Evolutionary conservation across 1,140 invertebrate genomes (phyloP).

Genomic region (Drosophila pachea): DNA sequence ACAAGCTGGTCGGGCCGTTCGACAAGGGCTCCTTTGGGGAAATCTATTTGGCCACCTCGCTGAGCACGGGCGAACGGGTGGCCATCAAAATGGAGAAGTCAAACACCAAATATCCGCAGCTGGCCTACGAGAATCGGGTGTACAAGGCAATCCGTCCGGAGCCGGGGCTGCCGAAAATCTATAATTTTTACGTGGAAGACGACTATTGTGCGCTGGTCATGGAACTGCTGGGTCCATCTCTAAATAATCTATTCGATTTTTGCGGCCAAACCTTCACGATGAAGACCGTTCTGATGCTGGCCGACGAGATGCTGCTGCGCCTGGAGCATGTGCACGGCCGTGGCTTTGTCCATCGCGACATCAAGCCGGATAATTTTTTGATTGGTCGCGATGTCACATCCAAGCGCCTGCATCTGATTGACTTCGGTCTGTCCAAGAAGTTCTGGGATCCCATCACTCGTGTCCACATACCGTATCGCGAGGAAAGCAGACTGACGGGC

Average conservation of each 20-base stretch:
- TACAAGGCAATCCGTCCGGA: slow-evolving; percentile 95
- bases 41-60: slow-evolving; percentile 96
- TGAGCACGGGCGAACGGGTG: slow-evolving; percentile 96
- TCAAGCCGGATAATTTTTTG: slow-evolving; percentile 98
- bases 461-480: slow-evolving; percentile 93
- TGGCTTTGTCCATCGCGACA: slow-evolving; percentile 96
- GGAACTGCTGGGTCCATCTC: slow-evolving; percentile 96
- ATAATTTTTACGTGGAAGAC: slow-evolving; percentile 92
- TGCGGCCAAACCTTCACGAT: slow-evolving; percentile 96
- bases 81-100: slow-evolving; percentile 96
- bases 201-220: slow-evolving; percentile 98
- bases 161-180: slow-evolving; percentile 94
- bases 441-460: slow-evolving; percentile 92
- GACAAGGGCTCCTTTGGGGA: slow-evolving; percentile 97
- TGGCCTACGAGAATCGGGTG: slow-evolving; percentile 95
- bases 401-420: slow-evolving; percentile 96
- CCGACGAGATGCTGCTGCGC: slow-evolving; percentile 93
- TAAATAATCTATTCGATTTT: slow-evolving; percentile 97
- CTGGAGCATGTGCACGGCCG: slow-evolving; percentile 96
- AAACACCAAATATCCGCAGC: slow-evolving; percentile 93
- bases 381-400: slow-evolving; percentile 97
- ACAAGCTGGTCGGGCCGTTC: slow-evolving; percentile 89
- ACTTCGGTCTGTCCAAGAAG: slow-evolving; percentile 98
- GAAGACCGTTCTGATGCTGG: slow-evolving; percentile 97
- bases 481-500: slow-evolving; percentile 97